phyloP scores from a whole-genome alignment of 2,888 invertebrate species.

The Andrena dorsata region DNA sequence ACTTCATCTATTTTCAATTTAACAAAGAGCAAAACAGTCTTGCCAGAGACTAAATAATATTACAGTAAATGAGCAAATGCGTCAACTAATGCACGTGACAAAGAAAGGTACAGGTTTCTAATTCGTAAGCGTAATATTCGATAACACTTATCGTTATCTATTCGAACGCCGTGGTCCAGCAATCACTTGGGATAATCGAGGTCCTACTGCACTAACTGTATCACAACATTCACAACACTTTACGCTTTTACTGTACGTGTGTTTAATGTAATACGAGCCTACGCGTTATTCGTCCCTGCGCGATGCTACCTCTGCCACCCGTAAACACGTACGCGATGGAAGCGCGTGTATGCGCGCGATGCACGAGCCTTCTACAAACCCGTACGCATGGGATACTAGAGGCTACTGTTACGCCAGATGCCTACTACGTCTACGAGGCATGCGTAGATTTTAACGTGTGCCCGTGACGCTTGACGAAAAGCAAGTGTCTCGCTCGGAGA shows the following conservation, averaged over 20 bases:
- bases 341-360: conserved; percentile 53
- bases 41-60: too few species aligned
- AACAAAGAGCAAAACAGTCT: too few species aligned
- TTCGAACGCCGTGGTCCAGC: too few species aligned
- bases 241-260: neutral
- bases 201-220: neutral
- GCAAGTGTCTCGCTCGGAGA: conserved; percentile 11
- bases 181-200: too few species aligned
- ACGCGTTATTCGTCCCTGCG: conserved; percentile 16
- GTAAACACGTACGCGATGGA: conserved; percentile 21
- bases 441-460: conserved; percentile 54
- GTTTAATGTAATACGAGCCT: neutral
- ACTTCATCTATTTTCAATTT: neutral
- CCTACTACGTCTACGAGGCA: conserved; percentile 61
- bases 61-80: too few species aligned
- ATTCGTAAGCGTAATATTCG: too few species aligned
- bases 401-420: conserved; percentile 70
- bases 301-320: conserved; percentile 28
- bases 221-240: neutral
- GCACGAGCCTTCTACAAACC: conserved; percentile 57
- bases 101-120: too few species aligned
- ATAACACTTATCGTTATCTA: too few species aligned
- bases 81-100: too few species aligned
- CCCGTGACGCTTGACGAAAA: conserved; percentile 52
- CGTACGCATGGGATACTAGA: conserved; percentile 64